phyloP scores from a whole-genome alignment of 2,888 invertebrate genomes.

The Tholera decimalis region DNA sequence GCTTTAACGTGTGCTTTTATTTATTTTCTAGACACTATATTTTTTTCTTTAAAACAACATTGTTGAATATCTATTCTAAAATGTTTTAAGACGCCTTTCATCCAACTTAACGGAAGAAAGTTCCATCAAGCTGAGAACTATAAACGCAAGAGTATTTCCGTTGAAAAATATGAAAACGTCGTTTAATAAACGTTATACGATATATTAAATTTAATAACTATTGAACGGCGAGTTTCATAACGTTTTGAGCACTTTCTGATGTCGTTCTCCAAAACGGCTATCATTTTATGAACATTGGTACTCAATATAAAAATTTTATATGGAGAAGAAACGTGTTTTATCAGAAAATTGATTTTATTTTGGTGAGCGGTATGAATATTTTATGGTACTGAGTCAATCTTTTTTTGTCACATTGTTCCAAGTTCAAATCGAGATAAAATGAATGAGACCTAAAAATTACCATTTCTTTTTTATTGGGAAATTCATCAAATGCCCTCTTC shows the following conservation, averaged over 20 bases:
- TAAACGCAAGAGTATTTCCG: constrained; percentile 20
- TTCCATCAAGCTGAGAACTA: constrained; percentile 33
- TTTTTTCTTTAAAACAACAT: neutral
- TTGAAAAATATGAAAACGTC: constrained; percentile 31
- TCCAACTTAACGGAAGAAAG: constrained; percentile 10
- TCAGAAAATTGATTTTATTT: constrained; percentile 9
- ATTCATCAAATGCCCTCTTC: no score
- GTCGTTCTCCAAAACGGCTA: constrained; percentile 47
- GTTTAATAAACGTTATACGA: constrained; percentile 57
- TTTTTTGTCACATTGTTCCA: neutral
- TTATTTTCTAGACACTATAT: neutral
- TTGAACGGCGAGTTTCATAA: constrained; percentile 60
- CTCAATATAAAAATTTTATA: constrained; percentile 33
- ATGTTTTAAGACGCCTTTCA: neutral
- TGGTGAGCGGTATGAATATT: neutral
- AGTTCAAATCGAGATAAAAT: neutral
- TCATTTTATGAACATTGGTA: constrained; percentile 57
- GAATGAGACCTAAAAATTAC: no score
- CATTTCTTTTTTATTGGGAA: no score
- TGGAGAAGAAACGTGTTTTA: constrained; percentile 25
- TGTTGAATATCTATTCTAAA: neutral
- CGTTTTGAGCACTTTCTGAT: constrained; percentile 46
- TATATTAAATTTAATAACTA: constrained; percentile 60
- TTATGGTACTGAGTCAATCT: neutral
- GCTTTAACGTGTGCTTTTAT: no score